Conservation (phyloP, 2,888 invertebrate genomes). For the Aspidiotus destructor region DNA sequence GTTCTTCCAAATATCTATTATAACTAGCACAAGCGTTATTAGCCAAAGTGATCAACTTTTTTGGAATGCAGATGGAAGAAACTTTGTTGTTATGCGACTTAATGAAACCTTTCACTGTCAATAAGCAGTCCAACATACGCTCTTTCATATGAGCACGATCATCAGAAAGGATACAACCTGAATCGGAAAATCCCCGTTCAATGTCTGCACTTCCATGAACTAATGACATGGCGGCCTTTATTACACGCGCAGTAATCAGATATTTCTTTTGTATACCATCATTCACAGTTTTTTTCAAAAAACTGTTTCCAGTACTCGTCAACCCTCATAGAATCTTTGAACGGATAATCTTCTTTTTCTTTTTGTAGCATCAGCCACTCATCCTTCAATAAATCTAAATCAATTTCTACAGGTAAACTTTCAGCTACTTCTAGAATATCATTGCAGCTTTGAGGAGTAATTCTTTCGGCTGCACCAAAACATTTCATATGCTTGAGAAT, state of each 20-base stretch:
- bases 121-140: too few relatives aligned
- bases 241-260: neutral
- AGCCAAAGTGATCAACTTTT: too few relatives aligned
- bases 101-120: too few relatives aligned
- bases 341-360: slow-evolving; percentile 1
- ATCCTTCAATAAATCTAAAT: neutral
- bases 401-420: neutral
- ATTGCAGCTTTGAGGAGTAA: slow-evolving; percentile 1
- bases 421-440: neutral
- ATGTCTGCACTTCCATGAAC: too few relatives aligned
- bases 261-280: neutral
- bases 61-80: too few relatives aligned
- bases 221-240: too few relatives aligned
- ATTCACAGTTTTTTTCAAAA: neutral
- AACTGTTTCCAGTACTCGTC: neutral
- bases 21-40: too few relatives aligned
- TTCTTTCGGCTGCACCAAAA: neutral
- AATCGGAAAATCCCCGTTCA: too few relatives aligned
- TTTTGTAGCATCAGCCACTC: neutral
- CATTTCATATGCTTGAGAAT: neutral
- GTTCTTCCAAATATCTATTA: too few relatives aligned
- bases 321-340: slow-evolving; percentile 1
- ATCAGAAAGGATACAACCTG: too few relatives aligned
- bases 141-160: too few relatives aligned
- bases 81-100: too few relatives aligned